Evolutionary conservation across 2,888 invertebrate genomes (phyloP), one percentile per base, ranked within the genome.

Genomic region (Amphipyra tragopoginis): DNA sequence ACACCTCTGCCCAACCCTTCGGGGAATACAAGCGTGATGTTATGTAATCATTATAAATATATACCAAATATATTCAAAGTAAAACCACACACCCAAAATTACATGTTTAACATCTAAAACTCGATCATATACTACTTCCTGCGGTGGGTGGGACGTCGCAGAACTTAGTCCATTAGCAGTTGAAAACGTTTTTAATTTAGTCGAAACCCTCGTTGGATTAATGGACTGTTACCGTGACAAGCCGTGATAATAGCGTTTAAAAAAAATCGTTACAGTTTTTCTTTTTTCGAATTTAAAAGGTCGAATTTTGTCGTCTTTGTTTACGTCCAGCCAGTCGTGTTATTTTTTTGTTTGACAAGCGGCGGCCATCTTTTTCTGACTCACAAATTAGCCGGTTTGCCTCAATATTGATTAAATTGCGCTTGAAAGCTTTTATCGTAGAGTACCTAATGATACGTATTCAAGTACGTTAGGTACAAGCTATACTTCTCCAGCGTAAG

Each of bases 131-230:
- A 67, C 48, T 67, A 58, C 52, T 64, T 70, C 63, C 50, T 66
- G 58, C 21, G n/a, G n/a, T n/a, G n/a, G 57, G 50, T 65, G 76
- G 77, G 82, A 81, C 70, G 65, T 70, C 72, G 68, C 49, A 52
- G 52, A 81, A 81, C 75, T 82, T 81, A 65, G 70, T 52, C 79
- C 83, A 81, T 85, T 84, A 83, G 77, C 74, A 55, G 64, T 67
- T 70, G 54, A 64, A 75, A 83, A 73, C 72, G 77, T 75, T 84
- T 82, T 83, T 82, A 82, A 84, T 82, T 80, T 77, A 68, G 65
- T 72, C 68, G 60, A 72, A 75, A 80, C 80, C 82, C 83, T 80
- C 71, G 75, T 81, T 65, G 75, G 64, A 76, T 72, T 78, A 81
- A 82, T 84, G 79, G 79, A 77, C 73, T 77, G 80, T 77, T 80